Evolutionary conservation across 2,797 vertebrate species (phyloP).

Genomic region (Sebastes minor): DNA sequence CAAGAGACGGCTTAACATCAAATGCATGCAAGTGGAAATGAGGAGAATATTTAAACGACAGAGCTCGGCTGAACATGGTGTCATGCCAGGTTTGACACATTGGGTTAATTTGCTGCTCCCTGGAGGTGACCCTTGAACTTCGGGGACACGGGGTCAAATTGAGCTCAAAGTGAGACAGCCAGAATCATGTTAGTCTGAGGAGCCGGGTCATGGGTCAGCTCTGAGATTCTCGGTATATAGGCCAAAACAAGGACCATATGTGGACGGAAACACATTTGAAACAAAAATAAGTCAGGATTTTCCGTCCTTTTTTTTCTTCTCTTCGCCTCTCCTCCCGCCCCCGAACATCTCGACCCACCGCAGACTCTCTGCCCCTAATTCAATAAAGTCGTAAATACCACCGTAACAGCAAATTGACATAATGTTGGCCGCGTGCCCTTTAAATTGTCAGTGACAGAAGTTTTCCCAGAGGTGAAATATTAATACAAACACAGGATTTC

Average conservation of each 20-base stretch:
- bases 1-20: conserved; percentile 49
- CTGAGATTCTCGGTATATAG: conserved; percentile 78
- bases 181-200: conserved; percentile 86
- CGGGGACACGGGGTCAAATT: conserved; percentile 75
- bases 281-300: conserved; percentile 81
- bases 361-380: conserved; percentile 79
- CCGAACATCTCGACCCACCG: conserved; percentile 69
- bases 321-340: neutral
- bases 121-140: conserved; percentile 81
- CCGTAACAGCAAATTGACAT: conserved; percentile 77
- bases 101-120: conserved; percentile 88
- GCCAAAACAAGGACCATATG: conserved; percentile 87
- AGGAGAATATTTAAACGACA: conserved; percentile 56
- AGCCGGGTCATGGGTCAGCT: conserved; percentile 80
- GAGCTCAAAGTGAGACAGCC: conserved; percentile 80
- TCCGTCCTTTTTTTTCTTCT: conserved; percentile 32
- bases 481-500: conserved; percentile 81
- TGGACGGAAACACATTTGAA: conserved; percentile 81
- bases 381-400: conserved; percentile 80
- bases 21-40: conserved; percentile 46
- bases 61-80: conserved; percentile 81
- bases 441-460: conserved; percentile 83
- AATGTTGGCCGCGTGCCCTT: conserved; percentile 69
- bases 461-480: conserved; percentile 82
- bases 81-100: conserved; percentile 87